These are phyloP conservation scores for Notothenia coriiceps DNA, from an alignment of 2,113 vertebrate species.

Conservation along the genomic window DNA sequence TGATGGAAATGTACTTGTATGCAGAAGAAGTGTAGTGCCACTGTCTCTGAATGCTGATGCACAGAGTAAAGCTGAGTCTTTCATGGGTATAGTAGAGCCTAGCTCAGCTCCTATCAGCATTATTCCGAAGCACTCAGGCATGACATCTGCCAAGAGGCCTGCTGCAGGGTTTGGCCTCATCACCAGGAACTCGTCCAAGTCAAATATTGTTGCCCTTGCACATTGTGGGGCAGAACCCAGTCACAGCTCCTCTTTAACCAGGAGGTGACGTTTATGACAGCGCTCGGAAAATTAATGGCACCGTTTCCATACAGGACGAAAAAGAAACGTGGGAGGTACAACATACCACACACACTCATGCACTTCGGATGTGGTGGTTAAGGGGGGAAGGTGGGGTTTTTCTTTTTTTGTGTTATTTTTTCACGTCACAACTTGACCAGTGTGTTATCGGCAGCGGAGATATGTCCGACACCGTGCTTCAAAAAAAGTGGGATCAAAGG, in stretches of 20 bases:
- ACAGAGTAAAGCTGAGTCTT: conserved; percentile 41
- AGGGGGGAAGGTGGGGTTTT: conserved; percentile 21
- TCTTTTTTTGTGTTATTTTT: background rate
- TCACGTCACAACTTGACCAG: conserved; percentile 46
- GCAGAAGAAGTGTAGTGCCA: conserved; percentile 20
- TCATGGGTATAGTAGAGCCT: conserved; percentile 49
- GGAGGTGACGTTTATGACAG: conserved; percentile 73
- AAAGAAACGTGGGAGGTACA: conserved; percentile 30
- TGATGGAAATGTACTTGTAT: background rate
- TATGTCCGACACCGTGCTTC: conserved; percentile 58
- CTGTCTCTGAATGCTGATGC: conserved; percentile 41
- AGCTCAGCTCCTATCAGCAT: conserved; percentile 69
- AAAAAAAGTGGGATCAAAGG: conserved; percentile 77
- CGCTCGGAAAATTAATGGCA: conserved; percentile 66
- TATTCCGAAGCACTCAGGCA: conserved; percentile 70
- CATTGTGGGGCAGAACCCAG: conserved; percentile 63
- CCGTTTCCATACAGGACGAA: conserved; percentile 47
- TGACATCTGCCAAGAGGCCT: conserved; percentile 78
- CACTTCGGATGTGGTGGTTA: conserved; percentile 8
- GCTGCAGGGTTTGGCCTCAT: conserved; percentile 69
- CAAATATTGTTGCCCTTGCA: conserved; percentile 77
- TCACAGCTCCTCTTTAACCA: conserved; percentile 65
- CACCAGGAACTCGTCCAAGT: conserved; percentile 75
- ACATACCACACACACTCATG: conserved; percentile 48
- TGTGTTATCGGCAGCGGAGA: conserved; percentile 69